phyloP scores from a whole-genome alignment of 2,113 vertebrate species.

The Megatriorchis doriae region DNA sequence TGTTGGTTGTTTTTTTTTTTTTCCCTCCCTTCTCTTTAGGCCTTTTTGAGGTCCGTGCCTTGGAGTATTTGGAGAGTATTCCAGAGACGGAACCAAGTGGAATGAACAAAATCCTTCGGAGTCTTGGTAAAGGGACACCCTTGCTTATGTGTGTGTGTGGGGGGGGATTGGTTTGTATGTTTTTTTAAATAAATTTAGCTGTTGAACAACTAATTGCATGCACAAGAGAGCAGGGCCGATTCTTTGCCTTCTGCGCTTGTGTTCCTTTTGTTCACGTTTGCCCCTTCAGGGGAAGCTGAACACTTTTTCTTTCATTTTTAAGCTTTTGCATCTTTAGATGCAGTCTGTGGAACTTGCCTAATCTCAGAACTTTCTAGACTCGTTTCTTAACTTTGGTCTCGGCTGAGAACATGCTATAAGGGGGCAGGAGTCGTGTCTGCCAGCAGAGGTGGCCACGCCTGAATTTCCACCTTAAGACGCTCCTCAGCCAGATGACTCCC shows the following conservation, averaged over 20 bases:
- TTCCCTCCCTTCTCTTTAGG: constrained; percentile 65
- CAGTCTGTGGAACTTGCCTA: not conserved
- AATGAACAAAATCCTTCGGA: constrained; percentile 91
- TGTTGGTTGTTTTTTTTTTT: no score
- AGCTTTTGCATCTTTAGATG: not conserved
- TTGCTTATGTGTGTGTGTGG: not conserved
- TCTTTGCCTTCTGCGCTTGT: not conserved
- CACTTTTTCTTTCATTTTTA: not conserved
- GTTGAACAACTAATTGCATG: not conserved
- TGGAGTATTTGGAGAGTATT: constrained; percentile 85
- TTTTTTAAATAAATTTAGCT: not conserved
- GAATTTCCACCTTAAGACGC: not conserved
- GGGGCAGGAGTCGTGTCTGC: accelerated
- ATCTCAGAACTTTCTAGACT: not conserved
- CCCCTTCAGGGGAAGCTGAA: not conserved
- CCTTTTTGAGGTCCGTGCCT: constrained; percentile 90
- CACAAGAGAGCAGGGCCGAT: not conserved
- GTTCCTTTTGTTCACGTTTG: not conserved
- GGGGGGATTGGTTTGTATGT: not conserved
- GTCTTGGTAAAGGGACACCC: constrained; percentile 80
- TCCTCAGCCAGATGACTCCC: not conserved
- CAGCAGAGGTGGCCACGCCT: no score
- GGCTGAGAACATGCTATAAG: accelerated
- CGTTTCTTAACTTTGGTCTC: no score
- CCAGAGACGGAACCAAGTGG: constrained; percentile 85